These are phyloP conservation scores for Cotesia congregata DNA, from an alignment of 2,888 invertebrate genomes.

Conservation along the genomic window DNA sequence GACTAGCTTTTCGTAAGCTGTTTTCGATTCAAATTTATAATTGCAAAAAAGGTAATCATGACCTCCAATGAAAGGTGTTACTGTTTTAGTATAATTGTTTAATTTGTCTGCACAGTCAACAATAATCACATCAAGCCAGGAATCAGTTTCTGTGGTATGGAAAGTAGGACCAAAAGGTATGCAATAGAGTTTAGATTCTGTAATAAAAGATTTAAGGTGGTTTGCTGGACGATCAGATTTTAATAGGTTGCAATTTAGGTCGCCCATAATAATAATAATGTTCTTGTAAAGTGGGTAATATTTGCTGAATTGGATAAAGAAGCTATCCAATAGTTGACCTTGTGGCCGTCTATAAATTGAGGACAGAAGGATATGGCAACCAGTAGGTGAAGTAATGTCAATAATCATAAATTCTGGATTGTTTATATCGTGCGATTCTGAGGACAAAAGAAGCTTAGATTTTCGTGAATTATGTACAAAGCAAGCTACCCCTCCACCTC, in stretches of 20 bases:
- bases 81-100: neutral
- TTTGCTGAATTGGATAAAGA: neutral
- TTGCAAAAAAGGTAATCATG: neutral
- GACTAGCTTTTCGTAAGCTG: neutral
- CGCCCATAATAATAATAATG: neutral
- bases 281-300: neutral
- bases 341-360: neutral
- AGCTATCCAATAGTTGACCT: neutral
- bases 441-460: neutral
- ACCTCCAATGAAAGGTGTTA: neutral
- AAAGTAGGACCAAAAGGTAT: neutral
- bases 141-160: neutral
- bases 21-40: neutral
- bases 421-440: neutral
- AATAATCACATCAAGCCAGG: neutral
- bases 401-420: neutral
- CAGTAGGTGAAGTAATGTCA: neutral
- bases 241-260: neutral
- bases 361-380: neutral
- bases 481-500: neutral
- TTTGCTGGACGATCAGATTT: neutral
- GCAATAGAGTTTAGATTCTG: neutral
- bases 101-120: neutral
- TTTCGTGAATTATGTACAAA: neutral
- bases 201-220: neutral